Evolutionary conservation across 2,888 invertebrate species (phyloP).

Genomic region (Oscheius sp.): DNA sequence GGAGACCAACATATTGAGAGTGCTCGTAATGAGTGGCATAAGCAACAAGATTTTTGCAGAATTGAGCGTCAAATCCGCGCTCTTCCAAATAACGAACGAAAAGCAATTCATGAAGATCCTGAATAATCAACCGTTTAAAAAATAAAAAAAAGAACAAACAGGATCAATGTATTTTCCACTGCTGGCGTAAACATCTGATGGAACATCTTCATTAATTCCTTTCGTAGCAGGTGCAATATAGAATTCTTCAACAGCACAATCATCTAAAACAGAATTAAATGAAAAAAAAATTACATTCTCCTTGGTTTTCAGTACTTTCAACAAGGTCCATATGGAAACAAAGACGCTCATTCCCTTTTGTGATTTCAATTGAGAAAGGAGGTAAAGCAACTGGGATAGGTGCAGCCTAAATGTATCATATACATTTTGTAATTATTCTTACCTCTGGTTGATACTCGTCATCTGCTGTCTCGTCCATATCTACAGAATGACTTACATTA

Average conservation of each 20-base stretch:
- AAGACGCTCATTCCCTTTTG: slow-evolving; percentile 78
- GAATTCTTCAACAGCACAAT: slow-evolving; percentile 92
- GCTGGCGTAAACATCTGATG: slow-evolving; percentile 84
- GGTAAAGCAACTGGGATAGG: slow-evolving; percentile 80
- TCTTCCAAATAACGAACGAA: slow-evolving; percentile 94
- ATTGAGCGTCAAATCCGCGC: slow-evolving; percentile 91
- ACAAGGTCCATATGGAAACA: slow-evolving; percentile 66
- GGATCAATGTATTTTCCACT: slow-evolving; percentile 94
- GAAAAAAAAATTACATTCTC: slow-evolving; percentile 65
- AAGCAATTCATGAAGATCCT: slow-evolving; percentile 66
- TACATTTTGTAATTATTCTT: neutral
- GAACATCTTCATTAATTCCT: slow-evolving; percentile 82
- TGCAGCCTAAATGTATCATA: slow-evolving; percentile 36
- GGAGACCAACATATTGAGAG: slow-evolving; percentile 85
- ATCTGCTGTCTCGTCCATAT: slow-evolving; percentile 77
- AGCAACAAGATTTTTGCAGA: slow-evolving; percentile 86
- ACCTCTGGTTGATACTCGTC: slow-evolving; percentile 42
- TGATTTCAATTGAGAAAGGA: slow-evolving; percentile 86
- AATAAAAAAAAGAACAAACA: slow-evolving; percentile 75
- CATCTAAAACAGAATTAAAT: slow-evolving; percentile 77
- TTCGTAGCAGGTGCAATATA: slow-evolving; percentile 76
- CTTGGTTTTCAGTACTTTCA: slow-evolving; percentile 65
- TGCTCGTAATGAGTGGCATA: slow-evolving; percentile 93
- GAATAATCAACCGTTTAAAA: slow-evolving; percentile 19
- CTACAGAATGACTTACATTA: slow-evolving; percentile 94